Evolutionary conservation across 2,888 invertebrate species (phyloP).

Genomic region (Drosophila mercatorum): DNA sequence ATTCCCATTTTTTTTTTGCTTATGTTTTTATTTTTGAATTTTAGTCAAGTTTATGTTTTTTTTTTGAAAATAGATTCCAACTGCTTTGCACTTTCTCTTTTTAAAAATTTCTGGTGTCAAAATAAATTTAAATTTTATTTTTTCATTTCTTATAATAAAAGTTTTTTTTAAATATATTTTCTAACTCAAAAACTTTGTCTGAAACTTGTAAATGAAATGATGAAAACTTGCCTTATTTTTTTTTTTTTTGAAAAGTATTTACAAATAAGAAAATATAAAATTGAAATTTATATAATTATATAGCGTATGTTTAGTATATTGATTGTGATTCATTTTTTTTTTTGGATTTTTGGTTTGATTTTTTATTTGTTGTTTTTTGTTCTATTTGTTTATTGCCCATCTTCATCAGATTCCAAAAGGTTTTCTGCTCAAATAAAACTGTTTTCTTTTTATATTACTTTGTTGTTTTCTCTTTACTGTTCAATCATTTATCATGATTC

Average conservation of each 20-base stretch:
- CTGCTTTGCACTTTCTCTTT: slow-evolving; percentile 25
- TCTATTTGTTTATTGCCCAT: slow-evolving; percentile 15
- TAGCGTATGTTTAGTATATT: slow-evolving; percentile 12
- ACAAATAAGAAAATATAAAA: slow-evolving; percentile 28
- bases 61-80: slow-evolving; percentile 44
- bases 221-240: not conserved
- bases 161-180: not conserved
- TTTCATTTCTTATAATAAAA: not conserved
- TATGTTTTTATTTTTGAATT: not conserved
- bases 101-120: slow-evolving; percentile 38
- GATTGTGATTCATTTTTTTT: slow-evolving; percentile 9
- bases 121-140: slow-evolving; percentile 28
- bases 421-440: slow-evolving; percentile 12
- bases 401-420: slow-evolving; percentile 16
- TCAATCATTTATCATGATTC: slow-evolving; percentile 7
- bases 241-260: slow-evolving; percentile 30
- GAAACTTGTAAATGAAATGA: not conserved
- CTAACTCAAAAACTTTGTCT: not conserved
- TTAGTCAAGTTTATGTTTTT: slow-evolving; percentile 24
- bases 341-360: slow-evolving; percentile 27
- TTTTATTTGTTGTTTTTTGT: slow-evolving; percentile 15
- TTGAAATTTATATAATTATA: slow-evolving; percentile 15
- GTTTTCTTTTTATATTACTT: not conserved
- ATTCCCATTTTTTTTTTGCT: slow-evolving; percentile 19
- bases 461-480: slow-evolving; percentile 5